Evolutionary conservation across 2,113 vertebrate species (phyloP).

Genomic region (Actenoides hombroni): DNA sequence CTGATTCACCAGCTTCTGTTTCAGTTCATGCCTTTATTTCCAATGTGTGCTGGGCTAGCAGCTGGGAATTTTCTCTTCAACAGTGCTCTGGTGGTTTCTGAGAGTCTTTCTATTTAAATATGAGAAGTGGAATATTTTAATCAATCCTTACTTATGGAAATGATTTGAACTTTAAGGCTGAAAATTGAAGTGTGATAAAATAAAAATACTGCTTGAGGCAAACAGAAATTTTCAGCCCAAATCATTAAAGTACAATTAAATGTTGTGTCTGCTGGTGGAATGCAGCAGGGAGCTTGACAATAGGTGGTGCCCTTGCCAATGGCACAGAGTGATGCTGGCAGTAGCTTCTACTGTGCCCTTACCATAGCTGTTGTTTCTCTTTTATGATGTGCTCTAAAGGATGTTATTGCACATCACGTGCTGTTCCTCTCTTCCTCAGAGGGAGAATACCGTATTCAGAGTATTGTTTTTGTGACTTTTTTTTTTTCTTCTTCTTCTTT

Average conservation of each 20-base stretch:
- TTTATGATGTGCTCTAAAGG: neutral
- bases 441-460: neutral
- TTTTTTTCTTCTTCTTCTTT: neutral
- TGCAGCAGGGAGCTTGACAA: neutral
- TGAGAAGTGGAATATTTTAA: neutral
- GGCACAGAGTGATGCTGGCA: neutral
- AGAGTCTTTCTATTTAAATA: neutral
- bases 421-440: neutral
- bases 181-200: neutral
- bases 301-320: constrained; percentile 62
- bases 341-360: neutral
- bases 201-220: neutral
- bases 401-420: constrained; percentile 8
- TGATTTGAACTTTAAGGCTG: neutral
- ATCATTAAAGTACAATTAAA: neutral
- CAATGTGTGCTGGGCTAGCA: neutral
- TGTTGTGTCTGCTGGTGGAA: neutral
- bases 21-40: neutral
- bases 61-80: neutral
- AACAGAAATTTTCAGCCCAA: neutral
- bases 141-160: neutral
- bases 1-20: neutral
- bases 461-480: neutral
- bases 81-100: neutral
- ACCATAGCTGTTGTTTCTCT: neutral